These are phyloP conservation scores for Pantherophis guttatus DNA, from an alignment of 2,113 vertebrate genomes.

Conservation along the genomic window DNA sequence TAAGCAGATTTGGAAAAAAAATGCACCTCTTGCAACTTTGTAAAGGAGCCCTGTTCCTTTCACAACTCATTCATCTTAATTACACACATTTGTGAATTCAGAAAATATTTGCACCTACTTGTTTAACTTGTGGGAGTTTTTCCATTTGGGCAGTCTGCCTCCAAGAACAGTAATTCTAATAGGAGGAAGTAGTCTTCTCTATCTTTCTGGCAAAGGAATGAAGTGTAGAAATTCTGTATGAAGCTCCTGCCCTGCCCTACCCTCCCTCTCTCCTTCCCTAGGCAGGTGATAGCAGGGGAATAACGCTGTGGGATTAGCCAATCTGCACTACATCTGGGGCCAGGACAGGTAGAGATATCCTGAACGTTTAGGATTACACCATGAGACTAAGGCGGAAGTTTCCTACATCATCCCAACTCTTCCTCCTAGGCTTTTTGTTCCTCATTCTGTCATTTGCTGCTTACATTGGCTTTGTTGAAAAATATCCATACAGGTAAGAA, in stretches of 20 bases:
- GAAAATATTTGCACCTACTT: not conserved
- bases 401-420: slow-evolving; percentile 15
- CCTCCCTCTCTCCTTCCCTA: not conserved
- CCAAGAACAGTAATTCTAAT: not conserved
- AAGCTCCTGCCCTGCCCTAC: slow-evolving; percentile 14
- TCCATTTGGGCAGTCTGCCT: rapidly evolving
- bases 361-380: rapidly evolving
- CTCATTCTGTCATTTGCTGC: slow-evolving; percentile 13
- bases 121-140: not conserved
- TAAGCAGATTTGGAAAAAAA: too few relatives aligned
- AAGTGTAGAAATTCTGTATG: not conserved
- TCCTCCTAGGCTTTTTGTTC: slow-evolving; percentile 19
- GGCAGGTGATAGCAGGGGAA: not conserved
- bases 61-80: not conserved
- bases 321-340: not conserved
- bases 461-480: slow-evolving; percentile 2
- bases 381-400: slow-evolving; percentile 35
- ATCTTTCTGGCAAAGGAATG: not conserved
- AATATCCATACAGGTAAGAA: slow-evolving; percentile 49
- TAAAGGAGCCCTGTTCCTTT: not conserved
- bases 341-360: slow-evolving; percentile 1
- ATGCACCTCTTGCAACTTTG: not conserved
- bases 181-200: rapidly evolving
- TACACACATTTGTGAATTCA: not conserved
- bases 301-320: not conserved